Percentiles rank a stretch among this genome's conserved stretches.
These are phyloP conservation scores for Odiellus spinosus DNA, from an alignment of 2,888 invertebrate genomes.

Conservation along the genomic window DNA sequence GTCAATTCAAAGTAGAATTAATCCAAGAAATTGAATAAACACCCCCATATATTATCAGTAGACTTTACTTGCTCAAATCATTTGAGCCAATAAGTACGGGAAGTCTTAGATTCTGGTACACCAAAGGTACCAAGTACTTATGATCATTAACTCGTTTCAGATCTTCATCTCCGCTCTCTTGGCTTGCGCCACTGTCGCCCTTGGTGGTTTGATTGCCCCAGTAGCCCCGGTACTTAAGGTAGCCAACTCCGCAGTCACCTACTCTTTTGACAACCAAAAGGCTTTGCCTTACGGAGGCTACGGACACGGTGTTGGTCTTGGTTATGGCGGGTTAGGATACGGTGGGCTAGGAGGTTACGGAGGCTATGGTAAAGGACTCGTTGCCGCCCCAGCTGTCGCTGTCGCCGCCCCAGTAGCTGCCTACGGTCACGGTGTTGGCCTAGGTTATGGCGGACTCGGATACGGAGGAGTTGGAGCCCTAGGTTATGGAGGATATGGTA, in stretches of 20 bases:
- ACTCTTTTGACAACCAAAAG: background rate
- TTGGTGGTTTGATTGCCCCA: background rate
- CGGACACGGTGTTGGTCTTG: background rate
- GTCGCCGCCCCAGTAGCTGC: background rate
- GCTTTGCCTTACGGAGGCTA: background rate
- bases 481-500: too few species aligned
- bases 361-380: background rate
- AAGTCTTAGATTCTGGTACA: too few species aligned
- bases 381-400: background rate
- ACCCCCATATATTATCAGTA: too few species aligned
- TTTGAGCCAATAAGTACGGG: too few species aligned
- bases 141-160: background rate
- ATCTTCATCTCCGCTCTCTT: background rate
- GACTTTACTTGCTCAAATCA: too few species aligned
- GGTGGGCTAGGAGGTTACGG: background rate
- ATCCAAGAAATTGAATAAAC: too few species aligned
- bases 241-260: background rate
- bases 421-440: too few species aligned
- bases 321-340: background rate
- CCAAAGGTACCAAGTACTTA: too few species aligned
- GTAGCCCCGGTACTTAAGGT: too few species aligned
- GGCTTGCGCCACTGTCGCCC: background rate
- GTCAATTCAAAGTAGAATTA: too few species aligned
- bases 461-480: too few species aligned
- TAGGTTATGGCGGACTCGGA: too few species aligned